These are phyloP conservation scores for Trissolcus basalis DNA, from an alignment of 1,140 invertebrate genomes.

Conservation along the genomic window DNA sequence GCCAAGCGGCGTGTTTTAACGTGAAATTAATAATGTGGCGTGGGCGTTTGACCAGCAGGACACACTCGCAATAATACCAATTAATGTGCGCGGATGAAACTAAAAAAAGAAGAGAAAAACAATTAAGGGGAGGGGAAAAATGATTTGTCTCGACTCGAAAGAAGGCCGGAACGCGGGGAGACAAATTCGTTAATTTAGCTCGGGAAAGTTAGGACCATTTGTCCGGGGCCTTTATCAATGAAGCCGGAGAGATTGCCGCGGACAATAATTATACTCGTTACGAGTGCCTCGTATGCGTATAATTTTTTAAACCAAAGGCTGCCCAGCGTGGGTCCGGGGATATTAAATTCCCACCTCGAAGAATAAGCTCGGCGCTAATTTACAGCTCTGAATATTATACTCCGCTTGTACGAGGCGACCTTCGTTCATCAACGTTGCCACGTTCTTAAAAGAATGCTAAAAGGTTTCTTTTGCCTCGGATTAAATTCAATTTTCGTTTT, in stretches of 20 bases:
- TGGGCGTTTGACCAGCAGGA: conserved; percentile 38
- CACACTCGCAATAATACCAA: conserved; percentile 33
- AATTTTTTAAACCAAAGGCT: conserved; percentile 67
- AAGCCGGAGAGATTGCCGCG: conserved; percentile 33
- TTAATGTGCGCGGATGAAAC: conserved; percentile 20
- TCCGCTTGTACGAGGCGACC: conserved; percentile 22
- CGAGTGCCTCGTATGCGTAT: conserved; percentile 52
- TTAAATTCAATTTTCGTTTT: neutral
- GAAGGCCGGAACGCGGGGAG: conserved; percentile 14
- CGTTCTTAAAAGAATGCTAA: conserved; percentile 1
- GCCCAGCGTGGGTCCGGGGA: conserved; percentile 69
- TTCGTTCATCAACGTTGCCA: conserved; percentile 36
- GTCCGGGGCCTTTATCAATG: conserved; percentile 42
- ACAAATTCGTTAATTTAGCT: conserved; percentile 44
- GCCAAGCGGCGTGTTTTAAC: conserved; percentile 42
- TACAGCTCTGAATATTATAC: conserved; percentile 64
- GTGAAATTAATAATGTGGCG: conserved; percentile 38
- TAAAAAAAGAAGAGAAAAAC: conserved; percentile 1
- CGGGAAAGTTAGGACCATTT: conserved; percentile 37
- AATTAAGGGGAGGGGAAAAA: too few relatives aligned
- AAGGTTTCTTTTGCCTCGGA: neutral
- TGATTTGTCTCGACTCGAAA: conserved; percentile 18
- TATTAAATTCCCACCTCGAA: conserved; percentile 68
- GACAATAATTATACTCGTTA: conserved; percentile 73
- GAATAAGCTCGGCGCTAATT: conserved; percentile 65